These are phyloP conservation scores for Temnothorax unifasciatus DNA, from an alignment of 2,888 invertebrate genomes.

Conservation along the genomic window DNA sequence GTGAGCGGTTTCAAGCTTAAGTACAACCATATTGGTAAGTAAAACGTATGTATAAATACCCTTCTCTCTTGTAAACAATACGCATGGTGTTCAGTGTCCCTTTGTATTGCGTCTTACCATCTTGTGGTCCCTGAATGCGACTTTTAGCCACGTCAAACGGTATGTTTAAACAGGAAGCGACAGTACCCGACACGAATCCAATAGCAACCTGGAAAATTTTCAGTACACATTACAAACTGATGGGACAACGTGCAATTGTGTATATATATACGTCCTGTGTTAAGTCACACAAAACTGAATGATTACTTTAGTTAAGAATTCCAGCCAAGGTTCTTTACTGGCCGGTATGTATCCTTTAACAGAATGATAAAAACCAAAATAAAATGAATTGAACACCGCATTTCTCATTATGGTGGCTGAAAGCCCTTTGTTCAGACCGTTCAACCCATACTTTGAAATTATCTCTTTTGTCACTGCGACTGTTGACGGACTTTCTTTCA, in stretches of 20 bases:
- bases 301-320: constrained; percentile 90
- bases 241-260: too few relatives aligned
- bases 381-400: constrained; percentile 96
- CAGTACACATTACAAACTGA: background rate
- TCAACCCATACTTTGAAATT: constrained; percentile 90
- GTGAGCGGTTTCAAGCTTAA: background rate
- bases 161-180: constrained; percentile 96
- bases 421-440: constrained; percentile 95
- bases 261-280: background rate
- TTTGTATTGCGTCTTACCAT: constrained; percentile 91
- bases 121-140: constrained; percentile 97
- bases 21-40: background rate
- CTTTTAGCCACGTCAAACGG: constrained; percentile 99
- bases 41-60: constrained; percentile 87
- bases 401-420: constrained; percentile 96
- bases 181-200: constrained; percentile 95
- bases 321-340: constrained; percentile 90
- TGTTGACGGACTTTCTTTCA: constrained; percentile 91
- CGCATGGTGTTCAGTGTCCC: constrained; percentile 91
- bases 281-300: background rate
- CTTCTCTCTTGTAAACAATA: constrained; percentile 95
- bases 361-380: constrained; percentile 98
- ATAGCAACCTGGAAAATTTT: constrained; percentile 87
- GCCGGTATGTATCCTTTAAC: constrained; percentile 92
- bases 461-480: constrained; percentile 94